Evolutionary conservation across 2,888 invertebrate species (phyloP), one percentile per base, ranked within the genome.

Genomic region (Seladonia tumulorum): DNA sequence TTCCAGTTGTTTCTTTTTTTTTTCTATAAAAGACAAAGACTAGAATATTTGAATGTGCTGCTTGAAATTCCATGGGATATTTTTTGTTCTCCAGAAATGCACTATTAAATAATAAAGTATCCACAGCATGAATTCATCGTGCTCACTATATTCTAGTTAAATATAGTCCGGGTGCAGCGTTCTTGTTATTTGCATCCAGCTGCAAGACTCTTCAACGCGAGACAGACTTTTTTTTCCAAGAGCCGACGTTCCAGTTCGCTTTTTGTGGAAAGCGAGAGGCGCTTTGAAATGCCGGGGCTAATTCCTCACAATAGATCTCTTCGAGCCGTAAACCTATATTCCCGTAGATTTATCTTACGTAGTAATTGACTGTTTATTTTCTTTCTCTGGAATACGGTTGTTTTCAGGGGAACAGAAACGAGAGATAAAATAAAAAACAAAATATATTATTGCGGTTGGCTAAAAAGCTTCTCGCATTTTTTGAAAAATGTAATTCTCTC

Each of bases 301-400:
- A 60, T 60, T n/a, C 60, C 25, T 29, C 12, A 25, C 25, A 25
- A 60, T 25, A 14, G 60, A 25, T 60, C 25, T 60, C 60, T 53
- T 53, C 53, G n/a, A 60, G 14, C 25, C 14, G 25, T 25, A 25
- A 60, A 14, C n/a, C 53, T 53, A 60, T 53, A 60, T 60, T 29
- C 14, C 5, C 12, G 60, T 16, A 60, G 60, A 60, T 25, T 60
- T 14, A 25, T 60, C 22, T 60, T 60, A 60, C 25, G 22, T n/a
- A n/a, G n/a, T 57, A 57, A n/a, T n/a, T n/a, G n/a, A 57, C n/a
- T n/a, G 57, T 22, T 57, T n/a, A n/a, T 57, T 57, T 57, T 57
- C 57, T n/a, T n/a, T n/a, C 57, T n/a, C n/a, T 0, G n/a, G 12
- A 25, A 60, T 22, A 60, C 25, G 12, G n/a, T 60, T 60, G 25